Percentiles rank a stretch among this genome's conserved stretches.
These are phyloP conservation scores for Sciurus niger DNA, from an alignment of 2,113 vertebrate genomes.

Conservation along the genomic window DNA sequence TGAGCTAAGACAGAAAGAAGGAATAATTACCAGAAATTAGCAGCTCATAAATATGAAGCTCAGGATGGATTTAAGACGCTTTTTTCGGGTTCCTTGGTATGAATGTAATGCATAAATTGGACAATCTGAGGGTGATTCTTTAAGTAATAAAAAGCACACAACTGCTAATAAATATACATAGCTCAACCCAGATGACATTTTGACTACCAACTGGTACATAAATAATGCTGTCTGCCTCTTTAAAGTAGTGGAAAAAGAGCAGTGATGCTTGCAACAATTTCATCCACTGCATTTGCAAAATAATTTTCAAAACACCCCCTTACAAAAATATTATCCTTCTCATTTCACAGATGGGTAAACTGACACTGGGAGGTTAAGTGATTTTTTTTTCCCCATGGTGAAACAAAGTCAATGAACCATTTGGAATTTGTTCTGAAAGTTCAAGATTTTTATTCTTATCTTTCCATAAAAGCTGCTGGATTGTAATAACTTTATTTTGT, in stretches of 20 bases:
- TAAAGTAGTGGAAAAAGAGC: slow-evolving; percentile 49
- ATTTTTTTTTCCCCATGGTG: slow-evolving; percentile 61
- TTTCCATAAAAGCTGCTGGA: slow-evolving; percentile 9
- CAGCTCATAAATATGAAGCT: slow-evolving; percentile 56
- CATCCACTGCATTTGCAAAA: slow-evolving; percentile 74
- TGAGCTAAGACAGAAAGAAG: slow-evolving; percentile 28
- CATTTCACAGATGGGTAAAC: slow-evolving; percentile 83
- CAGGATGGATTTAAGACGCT: slow-evolving; percentile 14
- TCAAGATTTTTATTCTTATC: slow-evolving; percentile 65
- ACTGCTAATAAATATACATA: slow-evolving; percentile 60
- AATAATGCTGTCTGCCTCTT: slow-evolving; percentile 61
- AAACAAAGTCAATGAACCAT: slow-evolving; percentile 77
- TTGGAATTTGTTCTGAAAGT: slow-evolving; percentile 67
- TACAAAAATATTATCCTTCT: slow-evolving; percentile 81
- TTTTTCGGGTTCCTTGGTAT: neutral
- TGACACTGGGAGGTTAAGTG: slow-evolving; percentile 76
- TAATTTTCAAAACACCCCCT: slow-evolving; percentile 76
- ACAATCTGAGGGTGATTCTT: neutral
- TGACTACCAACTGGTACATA: slow-evolving; percentile 63
- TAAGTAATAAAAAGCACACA: slow-evolving; percentile 15
- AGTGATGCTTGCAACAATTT: slow-evolving; percentile 73
- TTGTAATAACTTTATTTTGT: slow-evolving; percentile 6
- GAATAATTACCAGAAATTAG: slow-evolving; percentile 62
- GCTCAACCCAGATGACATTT: slow-evolving; percentile 29
- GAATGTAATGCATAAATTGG: neutral